Percentiles rank a stretch among this genome's conserved stretches.
These are phyloP conservation scores for Adoxophyes honmai DNA, from an alignment of 1,140 invertebrate species.

Conservation along the genomic window DNA sequence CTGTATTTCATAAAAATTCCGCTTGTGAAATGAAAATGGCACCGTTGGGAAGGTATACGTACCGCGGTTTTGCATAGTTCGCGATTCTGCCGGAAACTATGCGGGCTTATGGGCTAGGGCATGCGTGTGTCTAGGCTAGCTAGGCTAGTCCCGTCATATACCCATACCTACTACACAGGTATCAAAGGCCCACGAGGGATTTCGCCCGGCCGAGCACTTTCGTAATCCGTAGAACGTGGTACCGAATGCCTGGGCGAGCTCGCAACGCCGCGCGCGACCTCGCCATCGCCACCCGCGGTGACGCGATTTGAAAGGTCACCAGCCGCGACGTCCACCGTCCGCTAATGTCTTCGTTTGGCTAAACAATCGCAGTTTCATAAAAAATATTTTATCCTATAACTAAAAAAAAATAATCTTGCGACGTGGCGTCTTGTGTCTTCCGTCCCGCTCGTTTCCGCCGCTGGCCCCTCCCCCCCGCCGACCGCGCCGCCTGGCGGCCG, in stretches of 20 bases:
- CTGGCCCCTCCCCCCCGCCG: constrained; percentile 54
- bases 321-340: constrained; percentile 40
- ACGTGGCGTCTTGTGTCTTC: constrained; percentile 39
- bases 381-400: constrained; percentile 56
- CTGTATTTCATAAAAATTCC: constrained; percentile 29
- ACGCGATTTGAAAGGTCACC: constrained; percentile 64
- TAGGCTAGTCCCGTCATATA: constrained; percentile 23
- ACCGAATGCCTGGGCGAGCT: constrained; percentile 45
- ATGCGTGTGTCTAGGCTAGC: constrained; percentile 42
- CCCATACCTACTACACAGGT: constrained; percentile 22
- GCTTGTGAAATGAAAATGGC: constrained; percentile 16
- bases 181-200: constrained; percentile 42
- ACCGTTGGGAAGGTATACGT: constrained; percentile 8
- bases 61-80: constrained; percentile 12
- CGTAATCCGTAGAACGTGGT: constrained; percentile 59
- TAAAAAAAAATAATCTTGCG: constrained; percentile 56
- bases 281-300: constrained; percentile 62
- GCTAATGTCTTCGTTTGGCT: constrained; percentile 46
- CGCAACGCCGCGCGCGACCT: constrained; percentile 67
- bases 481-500: constrained; percentile 60
- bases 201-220: constrained; percentile 49
- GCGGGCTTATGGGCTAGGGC: constrained; percentile 45
- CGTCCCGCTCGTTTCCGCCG: constrained; percentile 27
- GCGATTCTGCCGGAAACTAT: constrained; percentile 25
- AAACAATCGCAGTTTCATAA: constrained; percentile 53